Conservation (phyloP, 2,888 invertebrate genomes). For the Drosophila hamatofila region DNA sequence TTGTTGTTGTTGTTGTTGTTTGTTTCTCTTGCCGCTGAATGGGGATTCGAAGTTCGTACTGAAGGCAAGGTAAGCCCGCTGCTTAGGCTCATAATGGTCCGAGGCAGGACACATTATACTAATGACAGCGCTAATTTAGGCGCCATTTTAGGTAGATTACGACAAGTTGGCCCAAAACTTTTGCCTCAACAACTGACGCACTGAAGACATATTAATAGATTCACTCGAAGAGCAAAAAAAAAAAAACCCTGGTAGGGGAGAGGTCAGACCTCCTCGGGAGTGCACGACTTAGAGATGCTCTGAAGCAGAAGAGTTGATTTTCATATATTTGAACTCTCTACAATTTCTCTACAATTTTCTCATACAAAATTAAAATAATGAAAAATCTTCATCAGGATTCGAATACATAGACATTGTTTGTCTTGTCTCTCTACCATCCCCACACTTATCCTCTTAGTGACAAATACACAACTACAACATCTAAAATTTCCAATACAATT, state of each 20-base stretch:
- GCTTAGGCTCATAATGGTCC: conserved; percentile 17
- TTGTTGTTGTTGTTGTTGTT: background rate
- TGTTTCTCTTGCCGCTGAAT: background rate
- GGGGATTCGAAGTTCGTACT: conserved; percentile 10
- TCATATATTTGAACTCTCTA: too few species aligned
- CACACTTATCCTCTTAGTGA: background rate
- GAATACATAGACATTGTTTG: too few species aligned
- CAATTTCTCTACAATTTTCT: too few species aligned
- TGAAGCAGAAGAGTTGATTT: too few species aligned
- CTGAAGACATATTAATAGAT: conserved; percentile 63
- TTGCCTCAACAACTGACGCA: conserved; percentile 48
- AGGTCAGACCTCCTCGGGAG: background rate
- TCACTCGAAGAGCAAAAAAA: background rate
- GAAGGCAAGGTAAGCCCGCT: conserved; percentile 23
- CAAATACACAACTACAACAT: background rate
- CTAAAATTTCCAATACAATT: background rate
- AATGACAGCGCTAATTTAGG: conserved; percentile 74
- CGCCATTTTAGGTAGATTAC: conserved; percentile 52
- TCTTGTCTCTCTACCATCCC: too few species aligned
- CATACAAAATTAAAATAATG: too few species aligned
- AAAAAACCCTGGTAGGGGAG: background rate
- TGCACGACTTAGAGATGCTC: background rate
- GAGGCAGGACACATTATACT: conserved; percentile 40
- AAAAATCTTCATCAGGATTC: too few species aligned
- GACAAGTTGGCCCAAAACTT: conserved; percentile 42